Base-by-base conservation (phyloP, 1,140 invertebrate genomes). In the Orussus abietinus region DNA sequence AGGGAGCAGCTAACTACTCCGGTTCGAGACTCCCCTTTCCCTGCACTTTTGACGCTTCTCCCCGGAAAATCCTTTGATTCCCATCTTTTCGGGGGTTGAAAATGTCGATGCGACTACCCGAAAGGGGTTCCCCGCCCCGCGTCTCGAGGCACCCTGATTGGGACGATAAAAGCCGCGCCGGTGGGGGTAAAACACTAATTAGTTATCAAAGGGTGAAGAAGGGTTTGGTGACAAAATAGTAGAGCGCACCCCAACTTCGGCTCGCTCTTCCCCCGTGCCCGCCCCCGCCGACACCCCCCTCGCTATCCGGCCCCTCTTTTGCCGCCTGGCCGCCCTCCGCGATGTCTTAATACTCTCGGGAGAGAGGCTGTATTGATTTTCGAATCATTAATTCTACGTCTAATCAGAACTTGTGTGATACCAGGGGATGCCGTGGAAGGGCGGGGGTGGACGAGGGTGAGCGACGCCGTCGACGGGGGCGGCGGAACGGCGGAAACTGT, bases 311-410 rank as follows among this genome's bases (percentile, higher is more conserved):
- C 28, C 14, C 19, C 29, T 17, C 9, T 20, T n/a, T 28, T 21
- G 6, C 28, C 12, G 17, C 38, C 14, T 18, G 21, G 13, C 10
- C 31, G 17, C 10, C 13, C 30, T 43, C 52, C 41, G 22, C 44
- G 38, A 45, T 57, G 59, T 64, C 61, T 68, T 61, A 65, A 62
- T 64, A 57, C 61, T 53, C 55, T 18, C 45, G 52, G 53, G 57
- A 52, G 41, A 38, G 47, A 38, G 46, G 53, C 38, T 56, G 65
- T 72, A 74, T 74, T 72, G 69, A 72, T 74, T 74, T 72, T 71
- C 60, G 64, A 71, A 74, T 72, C 71, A 72, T 72, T 72, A 71
- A 72, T 72, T 72, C 66, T 61, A 64, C 67, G 62, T 65, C 69
- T 72, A 72, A 74, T 71, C 71, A 71, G 63, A 71, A 69, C 52